phyloP scores from a whole-genome alignment of 2,113 vertebrate species.

The Acrocephalus kingi region DNA sequence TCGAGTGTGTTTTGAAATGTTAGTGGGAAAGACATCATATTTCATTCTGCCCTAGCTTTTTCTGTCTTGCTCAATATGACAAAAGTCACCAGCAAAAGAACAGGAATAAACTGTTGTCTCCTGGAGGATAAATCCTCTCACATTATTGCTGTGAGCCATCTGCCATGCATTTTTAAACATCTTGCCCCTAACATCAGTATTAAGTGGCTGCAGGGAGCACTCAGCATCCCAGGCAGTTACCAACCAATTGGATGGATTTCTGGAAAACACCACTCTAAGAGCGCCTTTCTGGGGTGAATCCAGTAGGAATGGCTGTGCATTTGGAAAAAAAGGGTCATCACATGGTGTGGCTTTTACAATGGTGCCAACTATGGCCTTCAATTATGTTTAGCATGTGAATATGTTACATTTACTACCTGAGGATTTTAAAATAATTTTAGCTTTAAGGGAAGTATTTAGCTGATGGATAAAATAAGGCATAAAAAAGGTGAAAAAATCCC shows the following conservation, averaged over 20 bases:
- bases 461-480: not conserved
- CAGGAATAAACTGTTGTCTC: not conserved
- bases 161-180: not conserved
- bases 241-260: not conserved
- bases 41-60: conserved; percentile 13
- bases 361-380: not conserved
- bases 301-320: not conserved
- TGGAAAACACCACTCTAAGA: not conserved
- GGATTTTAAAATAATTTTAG: not conserved
- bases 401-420: not conserved
- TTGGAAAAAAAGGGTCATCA: not conserved
- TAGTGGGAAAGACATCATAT: not conserved
- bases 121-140: not conserved
- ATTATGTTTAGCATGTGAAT: not conserved
- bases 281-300: not conserved
- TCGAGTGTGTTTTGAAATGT: not conserved
- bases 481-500: not conserved
- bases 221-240: not conserved
- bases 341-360: not conserved
- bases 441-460: not conserved
- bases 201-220: not conserved
- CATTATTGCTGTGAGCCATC: not conserved
- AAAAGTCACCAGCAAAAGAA: not conserved
- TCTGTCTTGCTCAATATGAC: conserved; percentile 5
- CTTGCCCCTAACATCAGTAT: not conserved